Base-by-base conservation (phyloP, 1,140 invertebrate species). In the Lasioglossum baleicum region DNA sequence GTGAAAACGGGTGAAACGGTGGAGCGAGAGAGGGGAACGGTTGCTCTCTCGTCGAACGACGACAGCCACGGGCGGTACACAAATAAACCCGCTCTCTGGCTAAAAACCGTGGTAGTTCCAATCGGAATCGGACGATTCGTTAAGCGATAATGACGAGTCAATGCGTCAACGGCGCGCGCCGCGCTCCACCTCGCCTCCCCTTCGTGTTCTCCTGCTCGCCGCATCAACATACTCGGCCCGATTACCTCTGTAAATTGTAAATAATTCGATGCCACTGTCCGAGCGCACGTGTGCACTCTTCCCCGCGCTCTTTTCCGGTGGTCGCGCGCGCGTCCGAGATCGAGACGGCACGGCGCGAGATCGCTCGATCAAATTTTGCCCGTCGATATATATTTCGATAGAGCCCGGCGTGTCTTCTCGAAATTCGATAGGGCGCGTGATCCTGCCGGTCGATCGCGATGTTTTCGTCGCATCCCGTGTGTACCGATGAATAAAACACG, bases 121-220 rank as follows among this genome's bases (percentile, higher is more conserved):
- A 83, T 61, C 63, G 76, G 42, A 58, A 83, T 75, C 77, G 86
- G 61, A 87, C 83, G 88, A 91, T 91, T 92, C 89, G 90, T 91
- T 90, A 90, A 92, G 87, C 87, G 89, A 91, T 92, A 92, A 92
- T 91, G 91, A 92, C 90, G 88, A 88, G 86, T 88, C 89, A 89
- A 91, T 89, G 88, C 90, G 89, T 90, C 88, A 91, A 91, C 90
- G 90, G 82, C 17, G 15, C 17, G 26, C 26, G 26, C 26, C 26
- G 26, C 26, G 26, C 26, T 26, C 1, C 51, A 84, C 64, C 53
- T 51, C 67, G 26, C 17, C 40, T 6, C 56, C 56, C 56, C 56
- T 7, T 3, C 56, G 35, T 35, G 35, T 35, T 56, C 20, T 7
- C 7, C 68, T 74, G n/a, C 13, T 48, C 44, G 44, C 35, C 51